A percentile compares a stretch with the other conserved stretches of the same genome.
These are phyloP conservation scores for Formicarius rufipectus DNA, from an alignment of 2,113 vertebrate genomes.

Conservation along the genomic window DNA sequence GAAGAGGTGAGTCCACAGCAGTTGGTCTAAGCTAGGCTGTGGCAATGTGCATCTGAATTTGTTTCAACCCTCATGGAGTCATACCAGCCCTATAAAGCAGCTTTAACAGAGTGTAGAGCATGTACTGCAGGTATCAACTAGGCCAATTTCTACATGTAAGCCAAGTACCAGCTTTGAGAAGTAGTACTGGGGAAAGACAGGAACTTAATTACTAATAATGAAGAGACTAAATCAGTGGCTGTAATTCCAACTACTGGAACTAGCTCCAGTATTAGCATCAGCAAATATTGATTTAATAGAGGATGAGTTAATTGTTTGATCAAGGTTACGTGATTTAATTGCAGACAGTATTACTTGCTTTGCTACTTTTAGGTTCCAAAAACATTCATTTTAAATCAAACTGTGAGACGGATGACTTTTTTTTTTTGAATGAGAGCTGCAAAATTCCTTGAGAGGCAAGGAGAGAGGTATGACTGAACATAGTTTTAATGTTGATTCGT, in stretches of 20 bases:
- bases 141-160: not conserved
- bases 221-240: not conserved
- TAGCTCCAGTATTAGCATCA: constrained; percentile 3
- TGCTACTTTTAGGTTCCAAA: constrained; percentile 11
- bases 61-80: fast-evolving
- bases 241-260: not conserved
- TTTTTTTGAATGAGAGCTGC: not conserved
- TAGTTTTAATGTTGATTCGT: not conserved
- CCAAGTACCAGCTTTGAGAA: not conserved
- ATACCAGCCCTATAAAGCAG: not conserved
- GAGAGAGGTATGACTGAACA: not conserved
- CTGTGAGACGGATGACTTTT: not conserved
- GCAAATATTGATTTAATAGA: constrained; percentile 43
- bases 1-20: not conserved
- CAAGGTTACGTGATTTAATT: constrained; percentile 18
- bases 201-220: constrained; percentile 6
- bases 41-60: fast-evolving
- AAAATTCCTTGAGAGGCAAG: not conserved
- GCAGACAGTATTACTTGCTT: not conserved
- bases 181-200: not conserved
- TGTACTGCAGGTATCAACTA: fast-evolving
- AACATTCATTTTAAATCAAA: constrained; percentile 22
- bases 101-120: fast-evolving
- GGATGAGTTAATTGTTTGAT: constrained; percentile 42
- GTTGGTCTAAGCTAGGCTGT: fast-evolving